Base-by-base conservation (phyloP, 2,113 vertebrate species). In the Chionodraco myersi region DNA sequence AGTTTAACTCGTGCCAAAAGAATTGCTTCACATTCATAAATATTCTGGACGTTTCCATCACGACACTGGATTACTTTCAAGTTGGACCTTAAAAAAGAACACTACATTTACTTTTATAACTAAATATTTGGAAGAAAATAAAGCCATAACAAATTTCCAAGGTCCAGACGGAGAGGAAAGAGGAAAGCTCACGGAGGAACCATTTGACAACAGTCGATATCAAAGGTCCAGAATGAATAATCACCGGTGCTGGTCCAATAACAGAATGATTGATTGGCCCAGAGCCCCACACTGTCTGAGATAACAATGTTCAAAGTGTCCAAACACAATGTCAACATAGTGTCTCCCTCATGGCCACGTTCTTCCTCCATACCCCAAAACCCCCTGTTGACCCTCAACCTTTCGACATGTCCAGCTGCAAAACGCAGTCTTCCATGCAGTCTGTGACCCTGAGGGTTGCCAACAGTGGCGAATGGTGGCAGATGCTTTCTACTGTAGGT, bases 241-340 rank as follows among this genome's bases (percentile, higher is more conserved):
- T 93, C 69, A 91, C 91, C 78, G 2, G 41, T 56, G 65, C 82
- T 78, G 84, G 47, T 69, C 82, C 90, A 93, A 92, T 93, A 92
- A 90, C 91, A 91, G 48, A 86, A 91, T 93, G 93, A 94, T 93
- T 90, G 91, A 94, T 93, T 89, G 77, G 83, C 67, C 63, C 83
- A 72, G 53, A 88, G 72, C 72, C 82, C 26, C 79, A 59, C 73
- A 86, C 86, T 84, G 91, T 93, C 92, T 94, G 89, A 89, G 92
- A 94, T 92, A 94, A 94, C 91, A 94, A 72, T 84, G 91, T 92
- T 93, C 89, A 94, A 92, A 93, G 92, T 90, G 86, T 82, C 83
- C 79, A 74, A 92, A 89, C 83, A 52, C 78, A 93, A 86, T 83
- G 86, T 92, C 89, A 94, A 93, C 92, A 93, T 51, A 14, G 71